Base-by-base conservation (phyloP, 2,113 vertebrate genomes). In the Vanacampus margaritifer region DNA sequence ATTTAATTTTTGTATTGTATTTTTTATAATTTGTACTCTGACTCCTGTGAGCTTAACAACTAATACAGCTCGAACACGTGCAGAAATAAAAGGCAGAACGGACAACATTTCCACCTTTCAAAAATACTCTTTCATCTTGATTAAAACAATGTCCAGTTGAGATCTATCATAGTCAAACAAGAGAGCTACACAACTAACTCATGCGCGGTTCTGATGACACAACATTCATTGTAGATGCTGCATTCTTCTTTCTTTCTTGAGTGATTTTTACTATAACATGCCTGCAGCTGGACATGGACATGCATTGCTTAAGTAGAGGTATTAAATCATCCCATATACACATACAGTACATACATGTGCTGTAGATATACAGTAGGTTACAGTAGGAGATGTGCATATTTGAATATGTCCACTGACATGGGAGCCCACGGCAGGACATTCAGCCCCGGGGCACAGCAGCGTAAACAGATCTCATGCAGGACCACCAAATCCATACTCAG, bases 401-500 rank as follows among this genome's bases (percentile, higher is more conserved):
- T 82, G 79, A 71, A 73, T 76, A 70, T 79, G 79, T 79, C 79
- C 82, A 71, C 82, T 86, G 77, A 78, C 73, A 75, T 65, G 71
- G 68, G 72, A 72, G 86, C 87, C 86, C 48, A 75, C 69, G 85
- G 89, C 85, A 82, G 87, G 86, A 87, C 84, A 84, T 87, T 86
- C 80, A 83, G 86, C 87, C 87, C 87, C 35, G 72, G 72, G 86
- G 87, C 89, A 28, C 72, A 67, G 71, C 80, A 75, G 85, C 84
- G 86, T 80, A 88, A 88, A 85, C 79, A 83, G 76, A 84, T 76
- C 79, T 78, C 77, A 63, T 28, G 50, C 69, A 21, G 70, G 9
- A 76, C 79, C 80, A 87, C 83, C 73, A 79, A 80, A 89, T 90
- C 89, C 72, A 87, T 89, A 89, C 86, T 81, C 81, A 81, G 82